Evolutionary conservation across 2,113 vertebrate genomes (phyloP), one percentile per base, ranked within the genome.

Genomic region (Mormyrus lacerda): DNA sequence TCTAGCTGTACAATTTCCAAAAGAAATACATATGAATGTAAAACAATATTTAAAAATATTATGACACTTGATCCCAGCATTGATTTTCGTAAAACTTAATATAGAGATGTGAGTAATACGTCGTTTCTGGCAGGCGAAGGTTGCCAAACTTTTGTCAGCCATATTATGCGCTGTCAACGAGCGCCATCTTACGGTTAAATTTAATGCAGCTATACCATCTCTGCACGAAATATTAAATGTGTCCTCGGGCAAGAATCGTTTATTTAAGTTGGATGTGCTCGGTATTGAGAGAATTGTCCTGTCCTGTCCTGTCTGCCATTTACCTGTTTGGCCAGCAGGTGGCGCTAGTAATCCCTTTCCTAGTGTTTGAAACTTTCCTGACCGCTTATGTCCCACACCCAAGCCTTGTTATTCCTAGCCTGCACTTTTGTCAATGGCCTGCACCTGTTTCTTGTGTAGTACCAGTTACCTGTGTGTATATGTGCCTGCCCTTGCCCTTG

Each of bases 1-100:
- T 79, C 31, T 42, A 79, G 31, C 11, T 76, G 69, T 76, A 39
- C 69, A 76, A 15, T 76, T 76, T 79, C 13, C 42, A 79, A 39
- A 19, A 13, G 39, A 39, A 17, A 42, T 42, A 39, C 31, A 39
- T 0, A 0, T 79, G 73, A 79, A 79, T 79, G 69, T 76, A 76
- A 76, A 76, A 76, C 69, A 76, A 76, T 76, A 76, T 76, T 76
- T 65, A 27, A n/a, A 73, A 76, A 76, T 39, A 79, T 79, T 35
- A 79, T 79, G 73, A 39, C 15, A 79, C 35, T 42, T 69, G 10
- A 69, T 7, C 35, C 73, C 0, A 79, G 73, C 17, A 42, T 79
- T 42, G 35, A 79, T 79, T 17, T 79, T 79, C 15, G 31, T 79
- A 79, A 35, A 42, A 42, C 73, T 17, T 19, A 5, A 79, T 5